Conservation (phyloP, 2,797 vertebrate genomes). For the Geotrypetes seraphini region DNA sequence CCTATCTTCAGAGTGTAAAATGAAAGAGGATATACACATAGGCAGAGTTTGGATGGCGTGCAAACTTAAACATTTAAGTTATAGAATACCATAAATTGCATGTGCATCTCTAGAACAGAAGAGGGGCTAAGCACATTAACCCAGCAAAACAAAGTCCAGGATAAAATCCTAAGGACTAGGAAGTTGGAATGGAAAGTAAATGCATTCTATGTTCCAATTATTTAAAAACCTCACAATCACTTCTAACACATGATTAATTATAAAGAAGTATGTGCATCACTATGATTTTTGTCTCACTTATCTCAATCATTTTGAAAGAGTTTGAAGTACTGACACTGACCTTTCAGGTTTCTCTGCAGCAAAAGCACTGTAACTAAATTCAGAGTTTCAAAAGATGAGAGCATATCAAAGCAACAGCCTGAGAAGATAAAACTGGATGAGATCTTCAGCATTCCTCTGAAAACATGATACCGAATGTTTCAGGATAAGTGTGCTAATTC, state of each 20-base stretch:
- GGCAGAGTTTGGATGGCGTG: too few relatives aligned
- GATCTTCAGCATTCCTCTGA: too few relatives aligned
- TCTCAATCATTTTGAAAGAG: conserved; percentile 9
- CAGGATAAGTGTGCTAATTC: too few relatives aligned
- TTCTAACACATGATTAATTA: not conserved
- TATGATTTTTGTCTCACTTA: conserved; percentile 16
- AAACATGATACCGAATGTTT: too few relatives aligned
- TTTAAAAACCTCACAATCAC: not conserved
- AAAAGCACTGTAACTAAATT: not conserved
- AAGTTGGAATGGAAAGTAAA: conserved; percentile 7
- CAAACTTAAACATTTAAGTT: too few relatives aligned
- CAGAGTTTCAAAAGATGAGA: conserved; percentile 1
- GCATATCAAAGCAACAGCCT: too few relatives aligned
- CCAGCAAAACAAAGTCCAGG: not conserved
- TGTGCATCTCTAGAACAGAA: too few relatives aligned
- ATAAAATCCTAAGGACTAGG: conserved; percentile 6
- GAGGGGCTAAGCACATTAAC: too few relatives aligned
- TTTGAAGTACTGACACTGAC: conserved; percentile 5
- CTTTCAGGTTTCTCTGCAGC: conserved; percentile 12
- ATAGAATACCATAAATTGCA: too few relatives aligned
- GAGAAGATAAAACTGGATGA: too few relatives aligned
- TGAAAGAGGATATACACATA: too few relatives aligned
- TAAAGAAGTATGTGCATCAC: conserved; percentile 7
- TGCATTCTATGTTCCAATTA: not conserved
- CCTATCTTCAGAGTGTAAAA: too few relatives aligned